phyloP scores from a whole-genome alignment of 2,888 invertebrate genomes.

The Torymus auratus region DNA sequence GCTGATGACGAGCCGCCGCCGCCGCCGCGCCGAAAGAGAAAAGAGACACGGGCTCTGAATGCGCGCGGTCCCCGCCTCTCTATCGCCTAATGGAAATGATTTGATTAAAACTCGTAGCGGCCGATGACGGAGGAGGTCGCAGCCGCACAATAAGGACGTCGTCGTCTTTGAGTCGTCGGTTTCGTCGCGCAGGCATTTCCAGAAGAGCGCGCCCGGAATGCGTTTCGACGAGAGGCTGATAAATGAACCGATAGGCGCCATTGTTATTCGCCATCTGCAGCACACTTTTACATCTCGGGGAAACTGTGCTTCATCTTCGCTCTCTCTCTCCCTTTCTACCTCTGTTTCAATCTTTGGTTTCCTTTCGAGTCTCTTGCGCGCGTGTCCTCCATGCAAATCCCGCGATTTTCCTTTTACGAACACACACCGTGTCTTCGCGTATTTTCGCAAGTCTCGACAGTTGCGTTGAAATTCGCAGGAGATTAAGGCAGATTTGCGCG shows the following conservation, averaged over 20 bases:
- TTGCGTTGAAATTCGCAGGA: background rate
- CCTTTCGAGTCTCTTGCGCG: background rate
- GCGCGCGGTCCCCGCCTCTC: background rate
- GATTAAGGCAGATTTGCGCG: constrained; percentile 2
- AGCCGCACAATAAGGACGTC: constrained; percentile 34
- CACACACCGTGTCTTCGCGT: too few relatives aligned
- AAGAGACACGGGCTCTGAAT: background rate
- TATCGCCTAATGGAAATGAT: constrained; percentile 66
- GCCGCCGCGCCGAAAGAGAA: background rate
- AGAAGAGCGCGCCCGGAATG: constrained; percentile 56
- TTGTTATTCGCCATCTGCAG: constrained; percentile 64
- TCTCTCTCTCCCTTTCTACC: background rate
- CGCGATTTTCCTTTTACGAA: background rate
- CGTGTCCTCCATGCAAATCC: constrained; percentile 10
- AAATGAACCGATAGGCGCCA: constrained; percentile 75
- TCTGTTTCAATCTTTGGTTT: background rate
- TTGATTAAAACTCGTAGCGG: constrained; percentile 73
- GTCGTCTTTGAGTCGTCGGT: background rate
- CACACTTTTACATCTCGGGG: constrained; percentile 32
- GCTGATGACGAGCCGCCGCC: background rate
- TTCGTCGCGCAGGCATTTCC: constrained; percentile 43
- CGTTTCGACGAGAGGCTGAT: constrained; percentile 70
- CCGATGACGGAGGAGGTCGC: constrained; percentile 42
- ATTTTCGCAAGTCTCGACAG: background rate
- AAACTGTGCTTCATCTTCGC: constrained; percentile 1